Evolutionary conservation across 2,113 vertebrate species (phyloP), one percentile per base, ranked within the genome.

Genomic region (Psittacula cyanocephala): DNA sequence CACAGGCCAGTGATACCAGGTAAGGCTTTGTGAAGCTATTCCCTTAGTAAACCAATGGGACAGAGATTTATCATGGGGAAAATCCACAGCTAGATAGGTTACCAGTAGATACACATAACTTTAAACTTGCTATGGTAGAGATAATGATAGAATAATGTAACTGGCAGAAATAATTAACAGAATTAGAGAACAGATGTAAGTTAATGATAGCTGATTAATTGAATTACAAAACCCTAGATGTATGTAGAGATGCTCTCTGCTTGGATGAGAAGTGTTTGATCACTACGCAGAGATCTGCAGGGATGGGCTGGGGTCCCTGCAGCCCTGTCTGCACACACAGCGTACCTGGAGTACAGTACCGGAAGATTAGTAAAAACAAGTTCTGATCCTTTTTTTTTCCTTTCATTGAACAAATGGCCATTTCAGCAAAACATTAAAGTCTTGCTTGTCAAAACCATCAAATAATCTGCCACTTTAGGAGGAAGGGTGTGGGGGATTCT

Each of bases 401-500:
- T 69, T 88, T 68, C 22, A 9, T 74, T 90, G 52, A 86, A 43
- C 64, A 94, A 79, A 55, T 8, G 18, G 10, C 14, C 4, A 37
- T 77, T 83, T 94, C 57, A 53, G 24, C 50, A 19, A 49, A 71
- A 88, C 11, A 6, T 60, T 55, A 13, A 91, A 90, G 84, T 39
- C 33, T 25, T 49, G 4, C 25, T 93, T 93, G 86, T 91, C 88
- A 95, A 88, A 95, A 68, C 0, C 49, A 80, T 96, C 65, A 88
- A 87, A 88, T 86, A 88, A 70, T 62, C 53, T 89, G 65, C 75
- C 72, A 50, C 39, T 75, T 88, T 17, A 62, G n/a, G 43, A 68
- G 64, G 86, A 83, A 81, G 69, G 20, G 50, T 80, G 44, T 76
- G 46, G 5, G 35, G 33, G 35, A 24, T 39, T 44, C 6, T 55